Evolutionary conservation across 2,888 invertebrate genomes (phyloP).

Genomic region (Caenorhabditis imperialis): DNA sequence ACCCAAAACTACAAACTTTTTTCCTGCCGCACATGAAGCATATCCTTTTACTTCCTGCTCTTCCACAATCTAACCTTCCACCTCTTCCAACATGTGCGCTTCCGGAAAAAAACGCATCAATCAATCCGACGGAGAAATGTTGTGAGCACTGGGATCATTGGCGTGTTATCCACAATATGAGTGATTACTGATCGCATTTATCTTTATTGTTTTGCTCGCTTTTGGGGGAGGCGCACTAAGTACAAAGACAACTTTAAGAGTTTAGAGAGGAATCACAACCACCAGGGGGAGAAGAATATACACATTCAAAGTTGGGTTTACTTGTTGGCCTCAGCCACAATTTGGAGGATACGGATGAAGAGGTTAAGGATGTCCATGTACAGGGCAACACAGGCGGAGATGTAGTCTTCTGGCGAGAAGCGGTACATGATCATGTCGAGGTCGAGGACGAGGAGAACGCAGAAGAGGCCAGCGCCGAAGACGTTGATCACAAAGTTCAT

Average conservation of each 20-base stretch:
- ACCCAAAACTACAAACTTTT: background rate
- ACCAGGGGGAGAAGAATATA: background rate
- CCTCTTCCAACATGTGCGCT: constrained; percentile 14
- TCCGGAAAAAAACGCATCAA: constrained; percentile 39
- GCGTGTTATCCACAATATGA: constrained; percentile 13
- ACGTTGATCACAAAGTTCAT: constrained; percentile 85
- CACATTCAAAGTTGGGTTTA: constrained; percentile 15
- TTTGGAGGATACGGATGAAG: constrained; percentile 86
- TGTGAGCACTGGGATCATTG: constrained; percentile 26
- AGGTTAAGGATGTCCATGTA: constrained; percentile 91
- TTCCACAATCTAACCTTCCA: background rate
- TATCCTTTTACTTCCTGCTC: too few relatives aligned
- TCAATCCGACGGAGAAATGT: constrained; percentile 22
- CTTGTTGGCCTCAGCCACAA: constrained; percentile 68
- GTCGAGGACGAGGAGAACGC: constrained; percentile 88
- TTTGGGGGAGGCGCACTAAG: too few relatives aligned
- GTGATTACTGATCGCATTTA: background rate
- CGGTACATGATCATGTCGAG: constrained; percentile 83
- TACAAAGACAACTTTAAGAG: background rate
- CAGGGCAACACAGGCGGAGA: constrained; percentile 88
- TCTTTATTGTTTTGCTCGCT: too few relatives aligned
- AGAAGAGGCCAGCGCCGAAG: constrained; percentile 85
- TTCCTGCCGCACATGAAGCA: too few relatives aligned
- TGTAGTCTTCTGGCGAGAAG: constrained; percentile 86
- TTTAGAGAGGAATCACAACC: background rate